Evolutionary conservation across 2,888 invertebrate genomes (phyloP), one percentile per base, ranked within the genome.

Genomic region (Chrysomela aeneicollis): DNA sequence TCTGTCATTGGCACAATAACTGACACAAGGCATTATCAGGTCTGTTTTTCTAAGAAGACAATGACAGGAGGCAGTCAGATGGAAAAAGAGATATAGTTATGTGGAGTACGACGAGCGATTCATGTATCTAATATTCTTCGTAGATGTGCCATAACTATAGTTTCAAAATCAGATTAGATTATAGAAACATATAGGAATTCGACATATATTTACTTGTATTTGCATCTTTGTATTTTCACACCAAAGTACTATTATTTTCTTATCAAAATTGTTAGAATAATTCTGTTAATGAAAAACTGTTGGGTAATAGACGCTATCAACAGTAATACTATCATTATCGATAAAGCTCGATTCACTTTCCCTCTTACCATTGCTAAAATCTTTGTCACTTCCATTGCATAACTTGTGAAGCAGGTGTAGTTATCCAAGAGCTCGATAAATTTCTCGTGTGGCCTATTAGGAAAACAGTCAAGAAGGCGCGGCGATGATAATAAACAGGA

Each of bases 1-100:
- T 64, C 51, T 51, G 53, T 57, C 58, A 50, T 52, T 51, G 52
- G 6, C 50, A 58, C 57, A 66, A 61, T 63, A 59, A 60, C 61
- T 64, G 63, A 64, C 61, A 64, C 54, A 67, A 61, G 64, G 59
- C 64, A 61, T 64, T 67, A 67, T 64, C 64, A 63, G 58, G 53
- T 61, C 47, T 46, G 35, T 6, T 26, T 26, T 50, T n/a, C 26
- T 51, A 51, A 35, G 37, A 54, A 19, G 32, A 53, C 10, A 9
- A 18, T 19, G 32, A 54, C 37, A 19, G 57, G 26, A 57, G 15
- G 12, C 26, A 46, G 17, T 57, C 18, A 17, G 30, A 22, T 46
- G 21, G 21, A 5, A 57, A 57, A 47, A 26, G 47, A 4, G 57
- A 46, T 47, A 26, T 35, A 19, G 10, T 37, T 6, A 26, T 5